Evolutionary conservation across 2,888 invertebrate genomes (phyloP).

Genomic region (Pseudolycoriella hygida): DNA sequence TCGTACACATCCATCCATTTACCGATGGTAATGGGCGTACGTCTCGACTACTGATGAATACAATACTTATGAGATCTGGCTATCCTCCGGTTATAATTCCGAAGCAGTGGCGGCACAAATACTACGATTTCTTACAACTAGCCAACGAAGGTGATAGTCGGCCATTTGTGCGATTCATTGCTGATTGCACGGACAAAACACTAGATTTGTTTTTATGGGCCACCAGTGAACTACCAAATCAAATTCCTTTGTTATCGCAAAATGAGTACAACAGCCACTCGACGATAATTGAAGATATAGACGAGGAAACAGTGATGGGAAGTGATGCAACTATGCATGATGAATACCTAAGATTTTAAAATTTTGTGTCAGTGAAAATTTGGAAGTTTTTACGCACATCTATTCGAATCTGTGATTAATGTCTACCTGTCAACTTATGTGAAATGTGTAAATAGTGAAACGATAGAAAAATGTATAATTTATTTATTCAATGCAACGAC

Average conservation of each 20-base stretch:
- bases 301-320: too few species aligned
- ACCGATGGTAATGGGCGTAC: conserved; percentile 94
- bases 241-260: conserved; percentile 44
- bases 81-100: conserved; percentile 91
- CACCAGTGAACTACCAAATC: conserved; percentile 51
- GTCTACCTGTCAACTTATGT: too few species aligned
- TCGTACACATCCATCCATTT: conserved; percentile 95
- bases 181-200: conserved; percentile 78
- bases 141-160: conserved; percentile 90
- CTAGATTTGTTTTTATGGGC: conserved; percentile 76
- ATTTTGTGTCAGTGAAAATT: too few species aligned
- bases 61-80: conserved; percentile 85
- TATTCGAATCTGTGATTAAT: too few species aligned
- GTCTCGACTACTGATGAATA: conserved; percentile 87
- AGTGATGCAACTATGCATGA: too few species aligned
- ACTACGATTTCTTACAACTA: conserved; percentile 74
- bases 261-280: conserved; percentile 13
- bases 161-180: conserved; percentile 92
- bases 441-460: too few species aligned
- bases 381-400: too few species aligned
- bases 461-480: too few species aligned
- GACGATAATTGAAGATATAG: not conserved
- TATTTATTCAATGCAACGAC: too few species aligned
- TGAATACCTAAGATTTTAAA: too few species aligned
- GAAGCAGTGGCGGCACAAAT: conserved; percentile 66